Evolutionary conservation across 2,888 invertebrate species (phyloP).

Genomic region (Epistrophella euchroma): DNA sequence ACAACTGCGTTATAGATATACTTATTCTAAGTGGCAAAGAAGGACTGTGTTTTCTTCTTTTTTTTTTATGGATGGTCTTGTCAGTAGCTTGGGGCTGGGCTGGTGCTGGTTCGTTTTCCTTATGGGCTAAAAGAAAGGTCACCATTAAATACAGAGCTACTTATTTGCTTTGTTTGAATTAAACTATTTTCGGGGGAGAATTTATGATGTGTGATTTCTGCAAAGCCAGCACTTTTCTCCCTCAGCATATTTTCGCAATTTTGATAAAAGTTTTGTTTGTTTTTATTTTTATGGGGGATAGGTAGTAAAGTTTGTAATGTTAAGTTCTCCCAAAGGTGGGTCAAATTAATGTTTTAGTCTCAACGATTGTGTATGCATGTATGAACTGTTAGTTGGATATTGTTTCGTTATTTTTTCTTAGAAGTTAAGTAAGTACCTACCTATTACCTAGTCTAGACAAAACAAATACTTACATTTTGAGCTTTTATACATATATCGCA

Average conservation of each 20-base stretch:
- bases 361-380: neutral
- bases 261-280: conserved; percentile 1
- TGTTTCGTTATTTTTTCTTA: neutral
- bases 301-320: neutral
- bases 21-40: conserved; percentile 33
- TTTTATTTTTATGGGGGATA: conserved; percentile 1
- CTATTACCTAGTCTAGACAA: too few relatives aligned
- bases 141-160: conserved; percentile 65
- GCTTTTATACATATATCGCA: too few relatives aligned
- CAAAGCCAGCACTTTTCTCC: conserved; percentile 71
- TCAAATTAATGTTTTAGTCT: neutral
- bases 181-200: conserved; percentile 48
- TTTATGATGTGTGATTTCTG: conserved; percentile 76
- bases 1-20: conserved; percentile 31
- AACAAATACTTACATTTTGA: too few relatives aligned
- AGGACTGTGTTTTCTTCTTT: conserved; percentile 28
- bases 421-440: too few relatives aligned
- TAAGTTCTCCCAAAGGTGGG: neutral
- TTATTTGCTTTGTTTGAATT: conserved; percentile 72
- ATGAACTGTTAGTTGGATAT: neutral
- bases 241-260: neutral
- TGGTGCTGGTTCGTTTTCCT: too few relatives aligned
- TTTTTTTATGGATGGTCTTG: conserved; percentile 21
- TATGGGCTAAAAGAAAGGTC: conserved; percentile 57
- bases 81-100: conserved; percentile 54